Conservation (phyloP, 2,113 vertebrate species). For the Octodon degus region DNA sequence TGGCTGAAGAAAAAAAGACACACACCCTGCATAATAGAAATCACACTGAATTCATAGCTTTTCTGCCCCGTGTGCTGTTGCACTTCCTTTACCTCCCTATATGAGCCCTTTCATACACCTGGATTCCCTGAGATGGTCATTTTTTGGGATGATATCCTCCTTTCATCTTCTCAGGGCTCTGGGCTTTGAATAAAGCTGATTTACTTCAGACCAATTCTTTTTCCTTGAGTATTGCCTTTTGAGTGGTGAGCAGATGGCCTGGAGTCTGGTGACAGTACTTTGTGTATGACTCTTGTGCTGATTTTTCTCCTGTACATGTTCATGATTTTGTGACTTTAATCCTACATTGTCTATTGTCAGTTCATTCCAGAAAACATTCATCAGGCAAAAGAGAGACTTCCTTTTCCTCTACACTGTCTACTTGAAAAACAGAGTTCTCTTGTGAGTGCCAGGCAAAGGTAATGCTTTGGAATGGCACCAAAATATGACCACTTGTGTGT, state of each 20-base stretch:
- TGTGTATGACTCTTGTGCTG: not conserved
- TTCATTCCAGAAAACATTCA: not conserved
- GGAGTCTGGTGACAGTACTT: not conserved
- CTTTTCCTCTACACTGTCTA: not conserved
- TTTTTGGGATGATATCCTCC: not conserved
- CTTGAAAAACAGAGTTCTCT: not conserved
- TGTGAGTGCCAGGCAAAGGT: not conserved
- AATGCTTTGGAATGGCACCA: not conserved
- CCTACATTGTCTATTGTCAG: not conserved
- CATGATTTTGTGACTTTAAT: not conserved
- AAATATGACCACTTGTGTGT: constrained; percentile 29
- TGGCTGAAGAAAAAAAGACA: not conserved
- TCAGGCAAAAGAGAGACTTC: not conserved
- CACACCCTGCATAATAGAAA: not conserved
- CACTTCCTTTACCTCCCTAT: not conserved
- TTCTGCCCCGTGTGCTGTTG: not conserved
- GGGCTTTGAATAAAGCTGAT: not conserved
- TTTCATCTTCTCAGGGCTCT: not conserved
- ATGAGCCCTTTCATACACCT: not conserved
- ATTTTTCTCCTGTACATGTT: not conserved
- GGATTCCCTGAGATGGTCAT: not conserved
- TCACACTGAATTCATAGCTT: not conserved
- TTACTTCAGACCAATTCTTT: not conserved
- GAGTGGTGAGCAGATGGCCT: not conserved
- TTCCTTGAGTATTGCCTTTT: not conserved